Evolutionary conservation across 2,888 invertebrate species (phyloP).

Genomic region (Ischnus inquisitorius): DNA sequence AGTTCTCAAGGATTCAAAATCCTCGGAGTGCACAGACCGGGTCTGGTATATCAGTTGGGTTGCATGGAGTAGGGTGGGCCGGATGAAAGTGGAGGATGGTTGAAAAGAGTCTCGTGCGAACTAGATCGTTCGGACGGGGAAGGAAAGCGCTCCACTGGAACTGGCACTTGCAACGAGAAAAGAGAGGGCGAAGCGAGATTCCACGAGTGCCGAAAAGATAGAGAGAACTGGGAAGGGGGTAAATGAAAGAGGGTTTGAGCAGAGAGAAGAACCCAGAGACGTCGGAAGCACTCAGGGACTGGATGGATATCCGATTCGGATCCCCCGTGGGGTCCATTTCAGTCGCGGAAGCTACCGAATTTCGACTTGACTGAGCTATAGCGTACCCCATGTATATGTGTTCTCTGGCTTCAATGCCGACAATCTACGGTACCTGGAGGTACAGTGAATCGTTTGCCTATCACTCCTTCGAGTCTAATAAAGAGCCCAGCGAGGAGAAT

Average conservation of each 20-base stretch:
- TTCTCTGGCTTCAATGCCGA: background rate
- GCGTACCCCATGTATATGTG: background rate
- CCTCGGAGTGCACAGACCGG: slow-evolving; percentile 19
- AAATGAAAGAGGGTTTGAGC: slow-evolving; percentile 41
- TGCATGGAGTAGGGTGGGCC: background rate
- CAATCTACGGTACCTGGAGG: background rate
- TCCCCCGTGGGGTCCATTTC: slow-evolving; percentile 49
- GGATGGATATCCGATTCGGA: slow-evolving; percentile 65
- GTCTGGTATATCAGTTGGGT: background rate
- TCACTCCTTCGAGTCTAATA: background rate
- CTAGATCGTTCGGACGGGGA: slow-evolving; percentile 42
- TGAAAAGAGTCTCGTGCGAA: slow-evolving; percentile 51
- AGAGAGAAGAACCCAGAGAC: slow-evolving; percentile 56
- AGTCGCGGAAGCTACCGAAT: slow-evolving; percentile 50
- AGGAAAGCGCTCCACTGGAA: slow-evolving; percentile 15
- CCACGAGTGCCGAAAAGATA: slow-evolving; percentile 13
- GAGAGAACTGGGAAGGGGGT: slow-evolving; percentile 6
- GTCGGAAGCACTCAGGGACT: slow-evolving; percentile 68
- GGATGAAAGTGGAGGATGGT: slow-evolving; percentile 8
- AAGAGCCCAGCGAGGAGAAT: slow-evolving; percentile 9
- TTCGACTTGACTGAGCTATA: slow-evolving; percentile 40
- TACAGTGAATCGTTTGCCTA: slow-evolving; percentile 19
- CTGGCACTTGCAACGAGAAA: slow-evolving; percentile 13
- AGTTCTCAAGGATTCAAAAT: slow-evolving; percentile 35
- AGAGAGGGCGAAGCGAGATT: slow-evolving; percentile 45